These are phyloP conservation scores for Antidorcas marsupialis DNA, from an alignment of 2,113 vertebrate species.

Conservation along the genomic window DNA sequence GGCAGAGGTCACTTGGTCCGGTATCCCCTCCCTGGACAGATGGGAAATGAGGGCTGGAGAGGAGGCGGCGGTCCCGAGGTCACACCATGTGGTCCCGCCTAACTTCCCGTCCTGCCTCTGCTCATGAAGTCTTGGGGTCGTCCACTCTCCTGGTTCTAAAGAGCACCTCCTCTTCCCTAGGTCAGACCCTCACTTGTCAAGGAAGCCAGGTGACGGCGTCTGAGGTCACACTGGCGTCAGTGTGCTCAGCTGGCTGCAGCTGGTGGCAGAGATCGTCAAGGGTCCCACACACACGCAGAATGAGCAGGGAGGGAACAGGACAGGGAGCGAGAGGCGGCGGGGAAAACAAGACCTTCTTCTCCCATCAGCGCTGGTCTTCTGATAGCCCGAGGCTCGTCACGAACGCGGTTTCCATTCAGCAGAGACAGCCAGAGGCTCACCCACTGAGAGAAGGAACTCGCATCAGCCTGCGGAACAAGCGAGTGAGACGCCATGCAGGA, in stretches of 20 bases:
- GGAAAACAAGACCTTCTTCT: not conserved
- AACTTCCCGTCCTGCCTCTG: not conserved
- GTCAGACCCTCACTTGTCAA: not conserved
- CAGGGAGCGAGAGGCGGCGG: rapidly evolving
- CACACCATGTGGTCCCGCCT: not conserved
- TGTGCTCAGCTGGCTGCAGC: not conserved
- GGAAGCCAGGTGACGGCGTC: not conserved
- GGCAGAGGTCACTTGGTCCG: not conserved
- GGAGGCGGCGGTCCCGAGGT: not conserved
- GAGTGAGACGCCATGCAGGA: not conserved
- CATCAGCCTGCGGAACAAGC: not conserved
- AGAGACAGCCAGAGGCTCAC: not conserved
- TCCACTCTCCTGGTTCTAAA: not conserved
- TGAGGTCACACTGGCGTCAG: no score
- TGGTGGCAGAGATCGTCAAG: not conserved
- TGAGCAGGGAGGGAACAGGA: not conserved
- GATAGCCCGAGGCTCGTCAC: not conserved
- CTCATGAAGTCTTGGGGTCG: not conserved
- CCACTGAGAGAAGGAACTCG: not conserved
- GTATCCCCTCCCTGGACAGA: not conserved
- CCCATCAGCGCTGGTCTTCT: not conserved
- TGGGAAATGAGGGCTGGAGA: not conserved
- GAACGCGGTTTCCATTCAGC: constrained; percentile 2
- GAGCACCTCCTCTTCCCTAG: not conserved
- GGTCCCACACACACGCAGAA: rapidly evolving